Evolutionary conservation across 2,888 invertebrate genomes (phyloP), one percentile per base, ranked within the genome.

Genomic region (Pristionchus entomophagus): DNA sequence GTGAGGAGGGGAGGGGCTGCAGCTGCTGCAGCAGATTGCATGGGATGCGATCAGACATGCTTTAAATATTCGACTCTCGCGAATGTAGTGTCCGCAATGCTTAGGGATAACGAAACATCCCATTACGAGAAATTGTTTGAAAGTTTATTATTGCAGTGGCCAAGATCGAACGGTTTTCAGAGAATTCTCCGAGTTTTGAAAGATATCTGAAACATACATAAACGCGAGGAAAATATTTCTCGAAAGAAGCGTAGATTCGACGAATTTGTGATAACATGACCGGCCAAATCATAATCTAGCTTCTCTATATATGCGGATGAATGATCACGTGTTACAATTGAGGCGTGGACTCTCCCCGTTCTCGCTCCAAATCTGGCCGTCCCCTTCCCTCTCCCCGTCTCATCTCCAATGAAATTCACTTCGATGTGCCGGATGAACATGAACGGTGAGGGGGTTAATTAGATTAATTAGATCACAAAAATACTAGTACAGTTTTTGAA

Each of bases 401-500:
- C 0, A 96, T 98, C 56, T 97, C 97, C 0, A 96, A 97, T 0
- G 96, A 96, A 0, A 96, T 98, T 81, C 98, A 98, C 94, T 81
- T 89, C 45, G 88, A 91, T 26, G 84, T 87, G 29, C 88, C 88
- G 0, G 82, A 87, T 41, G 84, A 86, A 32, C 91, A 91, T 84
- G 86, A 82, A 49, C 56, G 84, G 86, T 83, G 32, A 35, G 62
- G n/a, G 17, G 12, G 10, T n/a, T n/a, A n/a, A n/a, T n/a, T n/a
- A n/a, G n/a, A n/a, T n/a, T n/a, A n/a, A n/a, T n/a, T n/a, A n/a
- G n/a, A n/a, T n/a, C n/a, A n/a, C n/a, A n/a, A n/a, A n/a, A n/a
- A n/a, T n/a, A n/a, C n/a, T n/a, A n/a, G n/a, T n/a, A n/a, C n/a
- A n/a, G n/a, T n/a, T n/a, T n/a, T n/a, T n/a, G n/a, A n/a, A n/a